phyloP scores from a whole-genome alignment of 2,113 vertebrate species.

The Athene noctua region DNA sequence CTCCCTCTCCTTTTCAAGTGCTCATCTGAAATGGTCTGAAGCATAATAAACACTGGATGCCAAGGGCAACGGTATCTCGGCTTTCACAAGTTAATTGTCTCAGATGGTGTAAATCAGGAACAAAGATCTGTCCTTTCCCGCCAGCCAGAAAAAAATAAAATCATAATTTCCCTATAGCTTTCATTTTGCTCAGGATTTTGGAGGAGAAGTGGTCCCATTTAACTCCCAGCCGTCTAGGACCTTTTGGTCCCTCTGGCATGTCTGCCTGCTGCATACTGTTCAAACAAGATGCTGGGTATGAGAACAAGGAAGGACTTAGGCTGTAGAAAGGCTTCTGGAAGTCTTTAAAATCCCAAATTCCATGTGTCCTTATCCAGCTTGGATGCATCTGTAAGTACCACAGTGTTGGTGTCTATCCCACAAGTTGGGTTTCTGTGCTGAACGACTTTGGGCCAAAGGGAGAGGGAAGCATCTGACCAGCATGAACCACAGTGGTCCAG shows the following conservation, averaged over 20 bases:
- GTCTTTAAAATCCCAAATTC: not conserved
- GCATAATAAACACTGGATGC: constrained; percentile 1
- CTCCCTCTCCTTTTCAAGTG: constrained; percentile 28
- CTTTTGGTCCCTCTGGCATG: not conserved
- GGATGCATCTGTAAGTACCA: not conserved
- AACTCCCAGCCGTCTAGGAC: not conserved
- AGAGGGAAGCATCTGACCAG: not conserved
- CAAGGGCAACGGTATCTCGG: not conserved
- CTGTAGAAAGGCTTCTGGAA: not conserved
- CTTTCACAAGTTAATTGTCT: constrained; percentile 43
- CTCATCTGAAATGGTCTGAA: constrained; percentile 4
- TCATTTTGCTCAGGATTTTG: not conserved
- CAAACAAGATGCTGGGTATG: not conserved
- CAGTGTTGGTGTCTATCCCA: not conserved
- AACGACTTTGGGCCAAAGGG: not conserved
- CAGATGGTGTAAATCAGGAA: constrained; percentile 15
- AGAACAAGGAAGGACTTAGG: not conserved
- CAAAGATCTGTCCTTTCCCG: not conserved
- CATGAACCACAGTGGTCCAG: not conserved
- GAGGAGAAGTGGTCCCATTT: not conserved
- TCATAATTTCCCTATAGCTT: not conserved
- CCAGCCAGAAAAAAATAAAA: not conserved
- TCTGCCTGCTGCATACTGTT: not conserved
- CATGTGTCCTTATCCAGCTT: not conserved
- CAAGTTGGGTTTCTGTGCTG: not conserved